Percentiles rank a stretch among this genome's conserved stretches.
phyloP scores from a whole-genome alignment of 1,140 invertebrate genomes.

The Diabrotica virgifera region DNA sequence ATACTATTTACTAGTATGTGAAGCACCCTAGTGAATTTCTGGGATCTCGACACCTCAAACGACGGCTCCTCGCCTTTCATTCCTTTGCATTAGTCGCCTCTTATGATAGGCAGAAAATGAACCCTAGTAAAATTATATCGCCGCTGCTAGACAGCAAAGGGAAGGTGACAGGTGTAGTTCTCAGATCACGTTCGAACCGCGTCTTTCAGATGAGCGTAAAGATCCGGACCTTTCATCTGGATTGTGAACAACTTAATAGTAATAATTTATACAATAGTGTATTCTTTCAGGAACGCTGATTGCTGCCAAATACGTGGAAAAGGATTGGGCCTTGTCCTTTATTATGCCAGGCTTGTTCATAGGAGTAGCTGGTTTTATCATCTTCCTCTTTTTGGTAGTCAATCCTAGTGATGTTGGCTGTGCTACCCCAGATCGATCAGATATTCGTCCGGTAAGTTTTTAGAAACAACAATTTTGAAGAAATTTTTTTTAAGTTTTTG shows the following conservation, averaged over 20 bases:
- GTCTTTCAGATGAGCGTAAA: neutral
- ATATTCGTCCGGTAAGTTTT: slow-evolving; percentile 3
- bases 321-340: slow-evolving; percentile 89
- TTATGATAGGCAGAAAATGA: too few species aligned
- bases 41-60: too few species aligned
- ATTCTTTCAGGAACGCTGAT: slow-evolving; percentile 61
- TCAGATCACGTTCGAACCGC: too few species aligned
- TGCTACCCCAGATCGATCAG: slow-evolving; percentile 45
- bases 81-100: too few species aligned
- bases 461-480: neutral
- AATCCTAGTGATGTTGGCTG: slow-evolving; percentile 73
- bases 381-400: slow-evolving; percentile 84
- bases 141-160: too few species aligned
- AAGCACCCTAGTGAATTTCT: too few species aligned
- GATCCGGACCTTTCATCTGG: neutral
- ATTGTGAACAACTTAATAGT: too few species aligned
- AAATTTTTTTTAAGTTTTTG: neutral
- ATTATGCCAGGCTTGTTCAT: slow-evolving; percentile 89
- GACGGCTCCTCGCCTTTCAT: too few species aligned
- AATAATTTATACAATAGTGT: neutral
- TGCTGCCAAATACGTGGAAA: slow-evolving; percentile 80
- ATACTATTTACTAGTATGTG: too few species aligned
- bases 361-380: slow-evolving; percentile 68
- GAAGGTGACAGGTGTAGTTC: too few species aligned
- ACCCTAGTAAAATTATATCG: too few species aligned